Percentiles rank a stretch among this genome's conserved stretches.
Conservation (phyloP, 2,113 vertebrate genomes). For the Corydoras maculifer region DNA sequence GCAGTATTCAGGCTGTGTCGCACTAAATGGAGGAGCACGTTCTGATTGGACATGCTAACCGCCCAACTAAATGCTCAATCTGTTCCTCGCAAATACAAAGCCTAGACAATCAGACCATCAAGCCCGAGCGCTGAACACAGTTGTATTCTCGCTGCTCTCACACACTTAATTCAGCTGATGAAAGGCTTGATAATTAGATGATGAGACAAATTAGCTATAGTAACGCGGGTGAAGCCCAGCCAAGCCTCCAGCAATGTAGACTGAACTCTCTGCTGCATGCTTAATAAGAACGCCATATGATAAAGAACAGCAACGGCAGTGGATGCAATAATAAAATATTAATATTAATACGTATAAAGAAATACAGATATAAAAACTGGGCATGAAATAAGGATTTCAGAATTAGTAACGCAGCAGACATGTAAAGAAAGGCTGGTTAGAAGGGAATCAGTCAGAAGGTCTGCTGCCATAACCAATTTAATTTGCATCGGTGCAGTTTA, state of each 20-base stretch:
- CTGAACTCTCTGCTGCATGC: neutral
- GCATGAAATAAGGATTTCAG: too few relatives aligned
- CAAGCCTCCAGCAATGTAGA: neutral
- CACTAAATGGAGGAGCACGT: neutral
- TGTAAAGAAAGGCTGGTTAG: too few relatives aligned
- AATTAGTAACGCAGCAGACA: too few relatives aligned
- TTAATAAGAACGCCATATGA: neutral
- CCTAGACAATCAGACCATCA: constrained; percentile 3
- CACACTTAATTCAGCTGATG: constrained; percentile 4
- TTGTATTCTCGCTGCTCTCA: neutral
- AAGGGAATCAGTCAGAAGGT: too few relatives aligned
- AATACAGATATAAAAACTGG: too few relatives aligned
- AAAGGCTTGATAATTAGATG: constrained; percentile 11
- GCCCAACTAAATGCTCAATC: constrained; percentile 1
- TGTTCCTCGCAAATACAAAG: constrained; percentile 1
- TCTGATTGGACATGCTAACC: constrained; percentile 3
- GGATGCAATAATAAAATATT: neutral
- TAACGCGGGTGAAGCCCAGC: neutral
- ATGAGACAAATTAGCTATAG: constrained; percentile 5
- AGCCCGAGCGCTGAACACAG: neutral
- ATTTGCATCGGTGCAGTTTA: too few relatives aligned
- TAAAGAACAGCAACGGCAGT: neutral
- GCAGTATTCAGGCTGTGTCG: constrained; percentile 1
- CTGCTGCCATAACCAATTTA: too few relatives aligned
- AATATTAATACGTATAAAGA: too few relatives aligned